These are phyloP conservation scores for Tortricodes alternella DNA, from an alignment of 2,888 invertebrate genomes.

Conservation along the genomic window DNA sequence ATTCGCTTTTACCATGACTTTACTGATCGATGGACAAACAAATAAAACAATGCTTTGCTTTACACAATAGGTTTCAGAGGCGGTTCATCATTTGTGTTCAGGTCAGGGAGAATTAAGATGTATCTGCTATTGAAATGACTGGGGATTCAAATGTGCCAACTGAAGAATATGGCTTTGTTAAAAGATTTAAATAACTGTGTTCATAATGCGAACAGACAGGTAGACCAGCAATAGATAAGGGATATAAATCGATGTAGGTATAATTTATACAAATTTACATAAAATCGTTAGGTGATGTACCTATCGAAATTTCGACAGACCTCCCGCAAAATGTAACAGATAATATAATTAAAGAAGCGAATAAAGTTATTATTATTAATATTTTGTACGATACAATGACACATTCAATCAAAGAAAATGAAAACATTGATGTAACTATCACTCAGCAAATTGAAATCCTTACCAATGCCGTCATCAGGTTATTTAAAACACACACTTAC, in stretches of 20 bases:
- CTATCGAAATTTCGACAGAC: too few relatives aligned
- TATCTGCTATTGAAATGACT: slow-evolving; percentile 18
- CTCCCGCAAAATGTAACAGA: too few relatives aligned
- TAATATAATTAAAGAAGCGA: too few relatives aligned
- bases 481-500: neutral
- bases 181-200: too few relatives aligned
- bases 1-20: too few relatives aligned
- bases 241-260: too few relatives aligned
- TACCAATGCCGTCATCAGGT: slow-evolving; percentile 5
- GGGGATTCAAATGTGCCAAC: neutral
- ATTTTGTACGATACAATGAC: neutral
- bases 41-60: slow-evolving; percentile 49
- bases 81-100: slow-evolving; percentile 29
- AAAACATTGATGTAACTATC: slow-evolving; percentile 2
- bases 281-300: too few relatives aligned
- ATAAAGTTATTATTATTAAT: too few relatives aligned
- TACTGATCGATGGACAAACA: slow-evolving; percentile 43
- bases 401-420: neutral
- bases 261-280: too few relatives aligned
- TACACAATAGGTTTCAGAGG: slow-evolving; percentile 27
- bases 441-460: neutral
- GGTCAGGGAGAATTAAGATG: slow-evolving; percentile 28
- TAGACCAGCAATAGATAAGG: too few relatives aligned
- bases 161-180: too few relatives aligned
- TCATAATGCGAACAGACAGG: too few relatives aligned